phyloP scores from a whole-genome alignment of 37 sponge, comb jelly and placozoan species.

The Theonella swinhoei region DNA sequence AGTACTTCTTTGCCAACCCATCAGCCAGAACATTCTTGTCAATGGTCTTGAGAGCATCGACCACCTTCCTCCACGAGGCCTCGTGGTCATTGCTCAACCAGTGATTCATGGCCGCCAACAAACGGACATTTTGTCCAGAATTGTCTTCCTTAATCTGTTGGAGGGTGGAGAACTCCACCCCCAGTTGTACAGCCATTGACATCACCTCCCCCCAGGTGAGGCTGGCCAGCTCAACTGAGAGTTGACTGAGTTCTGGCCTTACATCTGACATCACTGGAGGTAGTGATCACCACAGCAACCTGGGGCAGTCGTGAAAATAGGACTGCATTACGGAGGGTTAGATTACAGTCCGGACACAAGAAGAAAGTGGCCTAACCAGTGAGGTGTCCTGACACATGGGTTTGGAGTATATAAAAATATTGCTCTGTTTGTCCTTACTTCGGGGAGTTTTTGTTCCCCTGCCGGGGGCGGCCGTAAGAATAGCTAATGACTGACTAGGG shows the following conservation, averaged over 20 bases:
- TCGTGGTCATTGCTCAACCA: neutral
- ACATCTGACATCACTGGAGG: neutral
- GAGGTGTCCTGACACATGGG: too few species aligned
- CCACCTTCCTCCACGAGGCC: neutral
- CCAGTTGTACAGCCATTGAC: neutral
- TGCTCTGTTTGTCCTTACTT: too few species aligned
- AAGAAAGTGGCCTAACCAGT: too few species aligned
- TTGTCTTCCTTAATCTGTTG: neutral
- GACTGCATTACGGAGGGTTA: too few species aligned
- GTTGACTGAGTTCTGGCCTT: neutral
- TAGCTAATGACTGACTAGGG: too few species aligned
- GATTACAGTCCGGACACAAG: too few species aligned
- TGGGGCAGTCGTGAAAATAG: too few species aligned
- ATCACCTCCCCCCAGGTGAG: neutral
- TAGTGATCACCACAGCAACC: too few species aligned
- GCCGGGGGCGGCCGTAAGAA: too few species aligned
- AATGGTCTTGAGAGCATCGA: neutral
- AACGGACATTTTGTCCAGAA: neutral
- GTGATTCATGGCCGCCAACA: neutral
- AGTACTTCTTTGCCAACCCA: neutral
- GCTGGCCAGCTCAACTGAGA: neutral
- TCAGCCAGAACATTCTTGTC: neutral
- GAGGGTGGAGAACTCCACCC: neutral
- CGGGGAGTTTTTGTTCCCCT: too few species aligned
- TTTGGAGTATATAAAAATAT: too few species aligned